Percentiles rank a stretch among this genome's conserved stretches.
These are phyloP conservation scores for Zelostemma sp. DNA, from an alignment of 1,140 invertebrate species.

Conservation along the genomic window DNA sequence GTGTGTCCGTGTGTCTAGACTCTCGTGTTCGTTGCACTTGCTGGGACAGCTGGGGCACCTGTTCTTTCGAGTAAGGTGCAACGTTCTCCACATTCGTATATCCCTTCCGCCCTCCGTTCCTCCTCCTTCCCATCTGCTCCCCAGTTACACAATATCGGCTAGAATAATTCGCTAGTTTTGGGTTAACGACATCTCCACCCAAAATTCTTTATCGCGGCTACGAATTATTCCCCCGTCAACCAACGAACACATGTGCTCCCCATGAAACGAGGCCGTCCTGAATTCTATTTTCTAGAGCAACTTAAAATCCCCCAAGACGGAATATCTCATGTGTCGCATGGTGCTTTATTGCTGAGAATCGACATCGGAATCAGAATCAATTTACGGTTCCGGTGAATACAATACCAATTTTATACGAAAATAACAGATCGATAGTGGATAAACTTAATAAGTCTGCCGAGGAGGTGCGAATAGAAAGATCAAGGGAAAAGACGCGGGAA, in stretches of 20 bases:
- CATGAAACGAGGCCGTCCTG: background rate
- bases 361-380: too few relatives aligned
- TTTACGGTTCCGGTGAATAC: too few relatives aligned
- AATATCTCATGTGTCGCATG: too few relatives aligned
- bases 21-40: conserved; percentile 61
- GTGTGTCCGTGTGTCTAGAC: conserved; percentile 54
- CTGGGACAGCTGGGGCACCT: conserved; percentile 65
- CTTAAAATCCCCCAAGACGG: too few relatives aligned
- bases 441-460: too few relatives aligned
- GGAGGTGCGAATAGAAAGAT: conserved; percentile 4
- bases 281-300: too few relatives aligned
- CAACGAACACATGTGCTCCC: conserved; percentile 27
- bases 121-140: conserved; percentile 34
- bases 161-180: conserved; percentile 48
- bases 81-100: conserved; percentile 47
- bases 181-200: conserved; percentile 44
- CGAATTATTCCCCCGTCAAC: conserved; percentile 25
- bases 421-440: too few relatives aligned
- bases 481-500: conserved; percentile 48
- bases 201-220: conserved; percentile 27
- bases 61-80: conserved; percentile 62
- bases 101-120: conserved; percentile 23
- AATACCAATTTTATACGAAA: too few relatives aligned
- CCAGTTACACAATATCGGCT: conserved; percentile 47
- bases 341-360: too few relatives aligned